A percentile compares a stretch with the other conserved stretches of the same genome.
Evolutionary conservation across 2,113 vertebrate species (phyloP).

Genomic region (Nothoprocta perdicaria): DNA sequence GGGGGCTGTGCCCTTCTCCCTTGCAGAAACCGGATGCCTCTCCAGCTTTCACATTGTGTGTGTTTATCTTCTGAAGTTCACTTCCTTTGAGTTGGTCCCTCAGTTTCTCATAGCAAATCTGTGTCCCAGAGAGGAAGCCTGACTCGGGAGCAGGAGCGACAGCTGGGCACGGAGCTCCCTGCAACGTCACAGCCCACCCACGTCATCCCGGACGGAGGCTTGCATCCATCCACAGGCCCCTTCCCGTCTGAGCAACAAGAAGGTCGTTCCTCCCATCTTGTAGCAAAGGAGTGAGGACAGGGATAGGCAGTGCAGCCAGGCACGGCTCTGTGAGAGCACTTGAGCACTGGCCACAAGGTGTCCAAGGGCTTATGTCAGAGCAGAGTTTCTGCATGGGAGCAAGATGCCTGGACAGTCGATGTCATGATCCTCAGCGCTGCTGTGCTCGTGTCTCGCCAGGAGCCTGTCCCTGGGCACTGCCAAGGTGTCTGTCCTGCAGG

Average conservation of each 20-base stretch:
- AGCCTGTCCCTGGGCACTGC: neutral
- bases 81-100: neutral
- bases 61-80: neutral
- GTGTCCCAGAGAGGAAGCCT: neutral
- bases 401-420: neutral
- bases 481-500: neutral
- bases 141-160: fast-evolving
- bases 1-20: neutral
- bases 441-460: fast-evolving
- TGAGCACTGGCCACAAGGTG: neutral
- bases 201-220: neutral
- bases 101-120: neutral
- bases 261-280: neutral
- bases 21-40: fast-evolving
- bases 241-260: neutral
- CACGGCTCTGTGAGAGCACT: neutral
- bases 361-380: fast-evolving
- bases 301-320: fast-evolving
- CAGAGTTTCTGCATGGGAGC: no score
- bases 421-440: fast-evolving
- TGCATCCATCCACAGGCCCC: fast-evolving
- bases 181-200: neutral
- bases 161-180: neutral
- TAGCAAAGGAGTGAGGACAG: neutral
- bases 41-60: neutral